Evolutionary conservation across 1,140 invertebrate genomes (phyloP).

Genomic region (Anastrepha obliqua): DNA sequence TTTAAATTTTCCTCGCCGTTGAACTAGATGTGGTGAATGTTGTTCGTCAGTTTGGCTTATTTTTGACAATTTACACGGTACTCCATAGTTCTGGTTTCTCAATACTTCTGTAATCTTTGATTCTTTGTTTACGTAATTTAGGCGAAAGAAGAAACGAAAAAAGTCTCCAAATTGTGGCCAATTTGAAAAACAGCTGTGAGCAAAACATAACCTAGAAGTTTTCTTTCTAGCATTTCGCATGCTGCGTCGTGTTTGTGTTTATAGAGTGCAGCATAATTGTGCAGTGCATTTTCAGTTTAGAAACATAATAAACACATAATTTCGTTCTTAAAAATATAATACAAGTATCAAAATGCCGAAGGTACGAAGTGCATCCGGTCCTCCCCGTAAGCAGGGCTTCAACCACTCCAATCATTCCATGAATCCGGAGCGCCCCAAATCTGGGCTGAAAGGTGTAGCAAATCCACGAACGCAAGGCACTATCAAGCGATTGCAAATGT

Average conservation of each 20-base stretch:
- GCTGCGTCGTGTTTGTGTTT: slow-evolving; percentile 28
- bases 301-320: not conserved
- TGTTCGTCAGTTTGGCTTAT: too few relatives aligned
- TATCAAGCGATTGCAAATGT: slow-evolving; percentile 98
- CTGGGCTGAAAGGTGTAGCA: slow-evolving; percentile 88
- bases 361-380: slow-evolving; percentile 80
- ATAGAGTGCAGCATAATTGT: not conserved
- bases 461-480: slow-evolving; percentile 92
- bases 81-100: too few relatives aligned
- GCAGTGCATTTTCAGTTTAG: not conserved
- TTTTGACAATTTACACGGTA: too few relatives aligned
- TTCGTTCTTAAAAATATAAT: not conserved
- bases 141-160: not conserved
- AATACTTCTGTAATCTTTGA: too few relatives aligned
- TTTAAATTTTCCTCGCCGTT: too few relatives aligned
- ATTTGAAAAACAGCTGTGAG: not conserved
- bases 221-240: slow-evolving; percentile 5
- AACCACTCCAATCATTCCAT: slow-evolving; percentile 89
- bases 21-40: too few relatives aligned
- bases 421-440: slow-evolving; percentile 87
- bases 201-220: slow-evolving; percentile 41
- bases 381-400: slow-evolving; percentile 85
- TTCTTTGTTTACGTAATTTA: not conserved
- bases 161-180: not conserved
- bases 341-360: slow-evolving; percentile 79